Evolutionary conservation across 2,797 vertebrate genomes (phyloP), one percentile per base, ranked within the genome.

Genomic region (Pelodytes ibericus): DNA sequence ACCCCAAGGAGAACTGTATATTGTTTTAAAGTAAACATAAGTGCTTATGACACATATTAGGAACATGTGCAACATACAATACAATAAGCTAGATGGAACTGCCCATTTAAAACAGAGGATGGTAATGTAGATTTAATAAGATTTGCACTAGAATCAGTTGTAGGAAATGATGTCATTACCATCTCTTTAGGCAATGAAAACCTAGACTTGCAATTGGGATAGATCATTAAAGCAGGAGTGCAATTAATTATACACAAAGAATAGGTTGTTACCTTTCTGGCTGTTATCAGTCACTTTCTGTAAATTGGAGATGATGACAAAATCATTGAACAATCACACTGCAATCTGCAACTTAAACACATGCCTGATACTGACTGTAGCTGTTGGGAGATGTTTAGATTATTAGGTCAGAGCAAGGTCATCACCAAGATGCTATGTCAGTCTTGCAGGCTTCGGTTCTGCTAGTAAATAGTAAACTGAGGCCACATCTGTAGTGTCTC

Each of bases 351-450:
- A 58, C 7, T 13, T 13, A 22, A 58, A 25, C 56, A 58, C 56
- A 58, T 29, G 26, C 25, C 4, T 0, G n/a, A n/a, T 10, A 26
- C 56, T 58, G 24, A n/a, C n/a, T 58, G 11, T 58, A 27, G n/a
- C 56, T 58, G 56, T 8, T 58, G 56, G 11, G 56, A 27, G 56
- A 58, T 26, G 56, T 58, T 58, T 58, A 27, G 56, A 58, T 27
- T 29, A 58, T 58, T 29, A 58, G 56, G 26, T 58, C 56, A 58
- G 26, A n/a, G 26, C 24, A 26, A 16, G 56, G 56, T 58, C 56
- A 58, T 29, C 56, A 58, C 2, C 16, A 10, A 27, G 26, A 26
- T 58, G 24, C 56, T 15, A 6, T 53, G 22, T 11, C 41, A 53
- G 24, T 53, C 20, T 22, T 53, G 22, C n/a, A 53, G n/a, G 49